Evolutionary conservation across 2,888 invertebrate species (phyloP).

Genomic region (Pyrrhosoma nymphula): DNA sequence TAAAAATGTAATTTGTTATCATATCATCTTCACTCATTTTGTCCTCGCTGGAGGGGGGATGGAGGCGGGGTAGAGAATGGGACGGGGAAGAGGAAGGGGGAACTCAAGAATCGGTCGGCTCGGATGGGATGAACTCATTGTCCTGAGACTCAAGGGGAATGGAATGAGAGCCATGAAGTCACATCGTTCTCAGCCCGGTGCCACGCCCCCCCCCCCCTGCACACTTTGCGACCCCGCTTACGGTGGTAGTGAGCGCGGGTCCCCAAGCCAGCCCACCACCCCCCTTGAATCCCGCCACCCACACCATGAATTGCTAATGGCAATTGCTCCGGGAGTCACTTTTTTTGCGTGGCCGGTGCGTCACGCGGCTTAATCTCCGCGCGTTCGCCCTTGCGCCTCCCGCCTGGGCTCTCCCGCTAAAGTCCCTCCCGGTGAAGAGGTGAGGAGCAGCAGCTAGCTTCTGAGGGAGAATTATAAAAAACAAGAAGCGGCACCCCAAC

Average conservation of each 20-base stretch:
- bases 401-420: neutral
- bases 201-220: neutral
- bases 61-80: neutral
- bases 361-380: constrained; percentile 16
- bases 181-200: neutral
- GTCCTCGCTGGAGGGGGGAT: neutral
- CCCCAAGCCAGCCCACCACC: neutral
- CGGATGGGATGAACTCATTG: neutral
- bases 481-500: neutral
- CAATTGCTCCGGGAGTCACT: constrained; percentile 21
- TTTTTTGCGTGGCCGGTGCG: neutral
- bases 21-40: neutral
- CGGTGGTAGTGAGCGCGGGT: neutral
- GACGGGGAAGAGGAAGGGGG: neutral
- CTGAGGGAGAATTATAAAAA: neutral
- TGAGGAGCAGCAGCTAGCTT: too few relatives aligned
- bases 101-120: neutral
- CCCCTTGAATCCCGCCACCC: neutral
- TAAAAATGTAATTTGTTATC: neutral
- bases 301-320: neutral
- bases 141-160: neutral
- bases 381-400: neutral
- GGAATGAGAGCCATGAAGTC: neutral
- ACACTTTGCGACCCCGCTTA: neutral
- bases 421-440: too few relatives aligned